phyloP scores from a whole-genome alignment of 2,888 invertebrate species.

The Synergus laeviventris region DNA sequence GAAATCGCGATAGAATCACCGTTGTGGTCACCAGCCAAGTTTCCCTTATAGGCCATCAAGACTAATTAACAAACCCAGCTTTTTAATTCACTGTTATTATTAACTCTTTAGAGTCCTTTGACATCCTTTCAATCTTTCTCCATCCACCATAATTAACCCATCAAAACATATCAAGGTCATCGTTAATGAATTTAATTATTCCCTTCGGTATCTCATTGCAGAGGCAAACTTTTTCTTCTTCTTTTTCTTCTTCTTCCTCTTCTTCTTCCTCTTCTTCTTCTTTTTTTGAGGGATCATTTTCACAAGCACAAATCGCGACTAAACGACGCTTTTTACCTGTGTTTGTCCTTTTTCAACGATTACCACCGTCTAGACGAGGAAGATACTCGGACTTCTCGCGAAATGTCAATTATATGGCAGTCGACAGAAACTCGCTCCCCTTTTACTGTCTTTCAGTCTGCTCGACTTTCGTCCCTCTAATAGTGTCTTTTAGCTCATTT shows the following conservation, averaged over 20 bases:
- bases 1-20: conserved; percentile 37
- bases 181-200: conserved; percentile 59
- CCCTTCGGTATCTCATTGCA: conserved; percentile 27
- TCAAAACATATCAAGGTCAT: conserved; percentile 37
- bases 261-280: not conserved
- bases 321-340: conserved; percentile 42
- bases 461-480: conserved; percentile 36
- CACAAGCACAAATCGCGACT: conserved; percentile 19
- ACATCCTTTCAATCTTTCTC: not conserved
- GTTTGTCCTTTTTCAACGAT: conserved; percentile 63
- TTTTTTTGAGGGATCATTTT: conserved; percentile 32
- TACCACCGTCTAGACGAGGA: conserved; percentile 67
- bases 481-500: conserved; percentile 37
- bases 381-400: conserved; percentile 56
- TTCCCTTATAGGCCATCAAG: conserved; percentile 9
- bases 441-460: conserved; percentile 42
- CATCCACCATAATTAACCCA: conserved; percentile 17
- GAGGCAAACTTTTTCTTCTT: not conserved
- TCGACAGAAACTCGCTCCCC: conserved; percentile 43
- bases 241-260: not conserved
- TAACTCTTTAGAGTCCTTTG: not conserved
- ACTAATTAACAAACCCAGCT: not conserved
- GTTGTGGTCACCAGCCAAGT: conserved; percentile 10
- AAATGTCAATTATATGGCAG: conserved; percentile 67
- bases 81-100: not conserved